Conservation (phyloP, 2,113 vertebrate genomes). For the Tychaedon coryphoeus region DNA sequence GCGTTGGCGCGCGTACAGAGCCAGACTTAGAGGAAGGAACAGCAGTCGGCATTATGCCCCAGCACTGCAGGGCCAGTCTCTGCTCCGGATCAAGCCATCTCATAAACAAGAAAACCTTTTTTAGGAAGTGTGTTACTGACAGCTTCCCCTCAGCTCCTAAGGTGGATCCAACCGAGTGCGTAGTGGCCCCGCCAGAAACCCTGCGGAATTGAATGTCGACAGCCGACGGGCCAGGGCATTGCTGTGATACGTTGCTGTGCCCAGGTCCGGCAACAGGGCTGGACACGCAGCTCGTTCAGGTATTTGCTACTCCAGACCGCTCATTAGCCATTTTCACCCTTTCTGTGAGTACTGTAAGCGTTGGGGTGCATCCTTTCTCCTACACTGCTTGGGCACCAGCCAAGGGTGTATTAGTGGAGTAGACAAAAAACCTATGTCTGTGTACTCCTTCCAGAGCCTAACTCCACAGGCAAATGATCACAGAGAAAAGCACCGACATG, state of each 20-base stretch:
- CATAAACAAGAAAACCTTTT: accelerated
- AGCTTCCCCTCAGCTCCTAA: not conserved
- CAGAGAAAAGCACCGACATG: not conserved
- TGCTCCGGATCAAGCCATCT: accelerated
- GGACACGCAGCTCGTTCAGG: not conserved
- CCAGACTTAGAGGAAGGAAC: not conserved
- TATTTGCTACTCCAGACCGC: not conserved
- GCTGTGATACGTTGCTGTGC: too few species aligned
- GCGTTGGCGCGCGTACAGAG: too few species aligned
- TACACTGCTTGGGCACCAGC: not conserved
- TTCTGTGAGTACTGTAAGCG: too few species aligned
- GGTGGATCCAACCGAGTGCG: not conserved
- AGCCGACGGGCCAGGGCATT: not conserved
- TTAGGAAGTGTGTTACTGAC: not conserved
- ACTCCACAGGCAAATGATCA: accelerated
- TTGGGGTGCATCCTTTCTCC: not conserved
- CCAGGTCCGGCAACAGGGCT: too few species aligned
- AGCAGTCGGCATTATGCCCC: accelerated
- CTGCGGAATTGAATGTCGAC: not conserved
- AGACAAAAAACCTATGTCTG: accelerated
- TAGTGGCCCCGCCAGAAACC: too few species aligned
- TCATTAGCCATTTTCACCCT: not conserved
- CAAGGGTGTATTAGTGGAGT: too few species aligned
- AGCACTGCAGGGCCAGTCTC: not conserved
- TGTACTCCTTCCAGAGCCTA: not conserved